Percentiles rank a stretch among this genome's conserved stretches.
Conservation (phyloP, 2,888 invertebrate species). For the Alviniconcha strummeri region DNA sequence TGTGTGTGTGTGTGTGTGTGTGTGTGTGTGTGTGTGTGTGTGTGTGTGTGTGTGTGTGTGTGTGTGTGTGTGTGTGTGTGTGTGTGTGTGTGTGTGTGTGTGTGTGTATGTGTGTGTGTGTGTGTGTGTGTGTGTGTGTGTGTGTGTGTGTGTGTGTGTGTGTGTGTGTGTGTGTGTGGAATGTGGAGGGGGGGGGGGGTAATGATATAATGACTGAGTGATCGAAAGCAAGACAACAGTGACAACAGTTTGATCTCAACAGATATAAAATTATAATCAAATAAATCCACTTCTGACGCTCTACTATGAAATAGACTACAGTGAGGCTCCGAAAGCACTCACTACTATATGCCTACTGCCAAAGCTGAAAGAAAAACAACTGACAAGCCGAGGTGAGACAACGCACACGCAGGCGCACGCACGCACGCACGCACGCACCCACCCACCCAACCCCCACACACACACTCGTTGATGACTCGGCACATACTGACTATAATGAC, state of each 20-base stretch:
- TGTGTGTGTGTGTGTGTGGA: too few relatives aligned
- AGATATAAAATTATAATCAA: not conserved
- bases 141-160: too few relatives aligned
- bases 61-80: too few relatives aligned
- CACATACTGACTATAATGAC: not conserved
- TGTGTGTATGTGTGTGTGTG: too few relatives aligned
- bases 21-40: too few relatives aligned
- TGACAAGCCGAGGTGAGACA: not conserved
- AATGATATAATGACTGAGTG: too few relatives aligned
- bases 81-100: too few relatives aligned
- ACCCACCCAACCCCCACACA: not conserved
- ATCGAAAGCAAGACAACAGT: too few relatives aligned
- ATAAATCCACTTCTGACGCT: not conserved
- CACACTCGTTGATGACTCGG: not conserved
- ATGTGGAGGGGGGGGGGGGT: too few relatives aligned
- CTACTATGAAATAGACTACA: not conserved
- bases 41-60: too few relatives aligned
- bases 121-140: too few relatives aligned
- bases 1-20: too few relatives aligned
- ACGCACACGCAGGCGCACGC: slow-evolving; percentile 15
- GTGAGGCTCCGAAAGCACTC: not conserved
- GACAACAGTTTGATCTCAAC: not conserved
- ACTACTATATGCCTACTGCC: not conserved
- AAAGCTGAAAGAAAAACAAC: not conserved
- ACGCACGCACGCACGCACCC: slow-evolving; percentile 12